Evolutionary conservation across 2,888 invertebrate genomes (phyloP).

Genomic region (Oscheius sp.): DNA sequence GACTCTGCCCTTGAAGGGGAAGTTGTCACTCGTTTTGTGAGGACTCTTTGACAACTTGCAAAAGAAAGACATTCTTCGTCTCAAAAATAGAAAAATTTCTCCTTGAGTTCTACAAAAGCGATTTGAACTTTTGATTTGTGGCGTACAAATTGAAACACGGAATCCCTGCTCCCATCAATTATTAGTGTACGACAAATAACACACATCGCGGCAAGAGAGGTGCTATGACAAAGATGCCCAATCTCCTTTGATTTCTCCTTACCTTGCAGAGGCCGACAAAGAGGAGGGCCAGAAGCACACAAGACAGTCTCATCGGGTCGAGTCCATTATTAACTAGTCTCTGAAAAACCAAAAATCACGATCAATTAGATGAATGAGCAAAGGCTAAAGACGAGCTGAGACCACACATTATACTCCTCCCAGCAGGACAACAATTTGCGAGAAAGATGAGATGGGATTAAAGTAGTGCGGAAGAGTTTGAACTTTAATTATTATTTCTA

Average conservation of each 20-base stretch:
- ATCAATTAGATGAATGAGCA: not conserved
- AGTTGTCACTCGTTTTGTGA: slow-evolving; percentile 7
- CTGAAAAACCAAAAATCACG: not conserved
- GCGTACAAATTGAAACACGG: slow-evolving; percentile 21
- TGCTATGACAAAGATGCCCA: slow-evolving; percentile 6
- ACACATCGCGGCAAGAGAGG: not conserved
- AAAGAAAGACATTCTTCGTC: not conserved
- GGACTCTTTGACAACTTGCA: not conserved
- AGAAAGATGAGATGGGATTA: not conserved
- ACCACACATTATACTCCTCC: not conserved
- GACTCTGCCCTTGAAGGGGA: not conserved
- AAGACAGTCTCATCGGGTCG: slow-evolving; percentile 18
- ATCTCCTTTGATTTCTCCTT: not conserved
- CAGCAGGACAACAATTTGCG: not conserved
- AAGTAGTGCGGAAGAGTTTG: not conserved
- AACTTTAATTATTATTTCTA: not conserved
- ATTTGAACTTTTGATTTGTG: not conserved
- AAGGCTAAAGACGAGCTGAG: not conserved
- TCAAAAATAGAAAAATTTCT: not conserved
- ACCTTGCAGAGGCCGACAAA: slow-evolving; percentile 24
- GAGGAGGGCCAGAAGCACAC: slow-evolving; percentile 2
- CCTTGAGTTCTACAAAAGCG: not conserved
- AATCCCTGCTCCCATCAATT: slow-evolving; percentile 21
- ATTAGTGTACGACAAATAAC: slow-evolving; percentile 26
- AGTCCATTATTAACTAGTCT: not conserved